Conservation (phyloP, 2,888 invertebrate species). For the Acrobasis repandana region DNA sequence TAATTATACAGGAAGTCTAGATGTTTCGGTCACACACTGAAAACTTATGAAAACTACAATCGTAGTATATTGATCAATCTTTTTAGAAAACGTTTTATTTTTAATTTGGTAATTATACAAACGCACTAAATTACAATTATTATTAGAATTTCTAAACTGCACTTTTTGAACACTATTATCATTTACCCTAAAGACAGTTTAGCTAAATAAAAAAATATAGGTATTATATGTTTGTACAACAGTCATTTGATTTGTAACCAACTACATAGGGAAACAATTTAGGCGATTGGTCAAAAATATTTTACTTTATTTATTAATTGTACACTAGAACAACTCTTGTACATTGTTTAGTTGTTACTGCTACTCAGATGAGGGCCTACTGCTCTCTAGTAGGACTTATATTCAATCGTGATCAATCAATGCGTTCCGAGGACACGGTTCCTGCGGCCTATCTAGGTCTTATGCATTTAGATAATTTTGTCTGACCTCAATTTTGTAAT, state of each 20-base stretch:
- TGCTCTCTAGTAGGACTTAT: not conserved
- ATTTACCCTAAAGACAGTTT: conserved; percentile 73
- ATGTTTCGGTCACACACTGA: conserved; percentile 22
- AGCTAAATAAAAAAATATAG: conserved; percentile 81
- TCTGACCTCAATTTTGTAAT: too few relatives aligned
- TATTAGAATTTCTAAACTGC: conserved; percentile 63
- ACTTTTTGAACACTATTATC: conserved; percentile 73
- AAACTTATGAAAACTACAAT: conserved; percentile 40
- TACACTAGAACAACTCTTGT: conserved; percentile 47
- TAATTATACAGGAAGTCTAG: conserved; percentile 3
- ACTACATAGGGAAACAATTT: conserved; percentile 65
- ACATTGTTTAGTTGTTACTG: conserved; percentile 31
- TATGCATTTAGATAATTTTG: too few relatives aligned
- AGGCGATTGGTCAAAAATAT: conserved; percentile 68
- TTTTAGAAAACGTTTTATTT: conserved; percentile 48
- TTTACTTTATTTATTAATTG: conserved; percentile 34
- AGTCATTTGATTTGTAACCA: conserved; percentile 62
- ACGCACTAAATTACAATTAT: conserved; percentile 57
- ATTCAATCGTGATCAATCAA: not conserved
- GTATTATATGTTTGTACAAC: conserved; percentile 62
- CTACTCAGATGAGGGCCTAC: conserved; percentile 24
- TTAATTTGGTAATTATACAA: conserved; percentile 56
- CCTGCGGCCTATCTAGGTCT: too few relatives aligned
- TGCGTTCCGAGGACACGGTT: not conserved
- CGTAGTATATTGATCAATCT: conserved; percentile 31